These are phyloP conservation scores for Machimus atricapillus DNA, from an alignment of 2,888 invertebrate genomes.

Conservation along the genomic window DNA sequence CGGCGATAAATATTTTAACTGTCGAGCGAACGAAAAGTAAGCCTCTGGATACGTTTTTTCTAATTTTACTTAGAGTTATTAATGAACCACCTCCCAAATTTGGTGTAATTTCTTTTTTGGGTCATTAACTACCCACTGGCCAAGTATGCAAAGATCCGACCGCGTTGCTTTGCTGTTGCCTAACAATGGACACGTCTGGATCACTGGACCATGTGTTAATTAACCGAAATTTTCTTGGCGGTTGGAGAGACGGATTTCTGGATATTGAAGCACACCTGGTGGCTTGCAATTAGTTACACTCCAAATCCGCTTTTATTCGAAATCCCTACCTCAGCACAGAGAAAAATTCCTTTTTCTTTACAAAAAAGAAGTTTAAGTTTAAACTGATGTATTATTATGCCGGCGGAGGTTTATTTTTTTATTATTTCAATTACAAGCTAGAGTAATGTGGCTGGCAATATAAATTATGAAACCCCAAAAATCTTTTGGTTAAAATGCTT, in stretches of 20 bases:
- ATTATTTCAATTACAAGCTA: neutral
- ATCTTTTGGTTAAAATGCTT: neutral
- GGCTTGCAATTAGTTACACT: constrained; percentile 10
- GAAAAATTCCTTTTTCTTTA: neutral
- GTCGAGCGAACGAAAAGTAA: neutral
- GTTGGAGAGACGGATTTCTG: neutral
- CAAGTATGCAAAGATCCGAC: neutral
- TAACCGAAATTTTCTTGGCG: neutral
- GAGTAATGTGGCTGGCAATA: neutral
- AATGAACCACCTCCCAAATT: neutral
- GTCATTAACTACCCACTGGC: neutral
- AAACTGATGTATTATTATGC: neutral
- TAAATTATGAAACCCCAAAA: neutral
- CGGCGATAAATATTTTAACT: neutral
- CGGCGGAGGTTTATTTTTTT: neutral
- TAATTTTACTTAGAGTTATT: neutral
- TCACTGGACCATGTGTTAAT: neutral
- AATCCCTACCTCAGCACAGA: neutral
- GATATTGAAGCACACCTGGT: constrained; percentile 21
- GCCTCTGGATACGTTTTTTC: neutral
- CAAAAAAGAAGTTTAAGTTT: neutral
- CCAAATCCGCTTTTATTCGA: neutral
- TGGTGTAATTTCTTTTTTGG: neutral
- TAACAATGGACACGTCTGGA: neutral
- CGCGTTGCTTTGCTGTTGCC: neutral